Base-by-base conservation (phyloP, 2,888 invertebrate genomes). In the Lasioglossum oenotherae region DNA sequence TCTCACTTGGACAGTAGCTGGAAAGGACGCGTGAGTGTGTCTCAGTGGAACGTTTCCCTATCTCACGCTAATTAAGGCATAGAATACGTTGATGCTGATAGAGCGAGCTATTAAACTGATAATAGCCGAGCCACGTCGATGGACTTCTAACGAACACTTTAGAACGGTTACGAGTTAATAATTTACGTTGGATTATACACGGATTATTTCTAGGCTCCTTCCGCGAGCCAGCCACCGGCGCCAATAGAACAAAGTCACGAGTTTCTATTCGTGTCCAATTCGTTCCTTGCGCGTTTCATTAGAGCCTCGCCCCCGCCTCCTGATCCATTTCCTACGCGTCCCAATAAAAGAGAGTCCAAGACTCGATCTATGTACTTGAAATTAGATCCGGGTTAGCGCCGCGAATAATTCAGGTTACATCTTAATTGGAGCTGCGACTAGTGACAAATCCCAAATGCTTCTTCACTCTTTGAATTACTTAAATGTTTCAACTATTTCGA, bases 11-110 rank as follows among this genome's bases (percentile, higher is more conserved):
- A 69, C 69, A n/a, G 41, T 41, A 41, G 69, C 41, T 4, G 69
- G 23, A n/a, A 69, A 10, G n/a, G 38, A 38, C n/a, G 69, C 38
- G 69, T 12, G 69, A 23, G 38, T 69, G 38, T 69, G 69, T 69
- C 69, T 69, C 38, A 1, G 38, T 4, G 69, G 4, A 41, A 41
- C 38, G 69, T 38, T n/a, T 38, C 23, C 41, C 69, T 69, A 69
- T 69, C 69, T 69, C 69, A n/a, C 69, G 69, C 69, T 69, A 69
- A 69, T 69, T 69, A 41, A 69, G n/a, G 69, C 38, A 23, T 23
- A 38, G 38, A 69, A 69, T 38, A 69, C 69, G n/a, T n/a, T 12
- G 69, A 23, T 41, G 69, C 69, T 69, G 69, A 69, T 69, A 41
- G 69, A 69, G 10, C 23, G 38, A n/a, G 69, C 69, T 69, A 69